Conservation (phyloP, 2,797 vertebrate genomes). For the Xenentodon cancila region DNA sequence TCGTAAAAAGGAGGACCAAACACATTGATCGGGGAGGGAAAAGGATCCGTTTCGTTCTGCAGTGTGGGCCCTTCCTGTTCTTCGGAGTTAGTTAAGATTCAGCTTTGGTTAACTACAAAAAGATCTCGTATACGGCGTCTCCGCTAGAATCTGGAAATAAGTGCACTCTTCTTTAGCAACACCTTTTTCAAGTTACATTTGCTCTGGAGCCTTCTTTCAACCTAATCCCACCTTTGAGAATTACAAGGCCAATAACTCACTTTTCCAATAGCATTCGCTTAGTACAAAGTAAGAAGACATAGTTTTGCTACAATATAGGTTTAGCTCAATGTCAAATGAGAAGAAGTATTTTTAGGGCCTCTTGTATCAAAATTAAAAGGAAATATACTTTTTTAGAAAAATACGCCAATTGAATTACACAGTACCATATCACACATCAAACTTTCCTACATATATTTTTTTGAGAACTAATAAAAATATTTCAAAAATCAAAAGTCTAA, state of each 20-base stretch:
- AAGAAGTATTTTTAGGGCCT: conserved; percentile 55
- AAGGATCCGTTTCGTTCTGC: conserved; percentile 77
- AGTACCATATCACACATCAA: conserved; percentile 79
- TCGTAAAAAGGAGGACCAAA: conserved; percentile 79
- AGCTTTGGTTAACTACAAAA: conserved; percentile 93
- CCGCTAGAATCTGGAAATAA: conserved; percentile 86
- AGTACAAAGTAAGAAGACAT: conserved; percentile 41
- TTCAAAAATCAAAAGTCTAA: conserved; percentile 74
- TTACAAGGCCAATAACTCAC: conserved; percentile 61
- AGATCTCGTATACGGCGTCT: conserved; percentile 81
- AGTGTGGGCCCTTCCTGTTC: conserved; percentile 60
- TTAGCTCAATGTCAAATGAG: conserved; percentile 49
- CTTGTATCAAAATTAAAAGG: conserved; percentile 61
- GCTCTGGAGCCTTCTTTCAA: conserved; percentile 67
- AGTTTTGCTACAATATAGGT: conserved; percentile 68
- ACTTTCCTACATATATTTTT: conserved; percentile 69
- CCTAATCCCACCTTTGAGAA: conserved; percentile 52
- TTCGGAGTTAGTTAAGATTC: conserved; percentile 79
- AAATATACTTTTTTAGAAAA: conserved; percentile 69
- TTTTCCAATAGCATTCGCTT: conserved; percentile 52
- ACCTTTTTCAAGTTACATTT: conserved; percentile 71
- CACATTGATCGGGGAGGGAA: conserved; percentile 81
- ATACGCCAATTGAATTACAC: conserved; percentile 79
- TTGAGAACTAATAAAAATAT: conserved; percentile 78
- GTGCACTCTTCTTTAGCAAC: conserved; percentile 90